Conservation (phyloP, 2,888 invertebrate genomes). For the Onthophagus sagittarius region DNA sequence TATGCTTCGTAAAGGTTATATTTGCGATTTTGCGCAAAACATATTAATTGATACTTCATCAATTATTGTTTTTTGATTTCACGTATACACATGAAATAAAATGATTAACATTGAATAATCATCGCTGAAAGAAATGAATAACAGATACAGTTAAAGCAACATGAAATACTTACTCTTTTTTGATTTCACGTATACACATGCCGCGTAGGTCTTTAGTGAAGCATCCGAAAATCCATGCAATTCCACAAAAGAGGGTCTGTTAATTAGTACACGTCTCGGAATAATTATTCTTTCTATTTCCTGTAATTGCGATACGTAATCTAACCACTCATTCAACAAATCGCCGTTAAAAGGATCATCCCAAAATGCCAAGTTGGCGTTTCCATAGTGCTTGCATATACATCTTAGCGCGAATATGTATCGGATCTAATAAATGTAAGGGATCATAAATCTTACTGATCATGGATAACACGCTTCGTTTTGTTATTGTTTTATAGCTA, state of each 20-base stretch:
- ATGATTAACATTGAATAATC: too few species aligned
- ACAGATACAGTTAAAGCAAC: too few species aligned
- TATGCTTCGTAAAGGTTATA: neutral
- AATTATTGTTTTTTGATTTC: neutral
- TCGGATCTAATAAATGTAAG: conserved; percentile 5
- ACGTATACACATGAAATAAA: too few species aligned
- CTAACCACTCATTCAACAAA: conserved; percentile 18
- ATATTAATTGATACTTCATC: conserved; percentile 3
- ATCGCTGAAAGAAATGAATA: too few species aligned
- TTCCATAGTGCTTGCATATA: conserved; percentile 10
- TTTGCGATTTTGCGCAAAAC: conserved; percentile 14
- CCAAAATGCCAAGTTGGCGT: conserved; percentile 30
- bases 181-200: conserved; percentile 21
- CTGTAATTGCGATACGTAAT: too few species aligned
- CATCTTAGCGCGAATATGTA: neutral
- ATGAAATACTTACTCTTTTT: too few species aligned
- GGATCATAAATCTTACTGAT: conserved; percentile 10
- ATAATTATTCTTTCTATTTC: too few species aligned
- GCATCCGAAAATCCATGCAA: too few species aligned
- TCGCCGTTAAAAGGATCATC: conserved; percentile 30
- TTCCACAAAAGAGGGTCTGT: too few species aligned
- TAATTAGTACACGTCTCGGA: too few species aligned
- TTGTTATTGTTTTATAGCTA: neutral
- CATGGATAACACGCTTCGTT: conserved; percentile 1
- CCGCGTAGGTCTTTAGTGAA: conserved; percentile 17